Percentiles rank a stretch among this genome's conserved stretches.
Evolutionary conservation across 2,888 invertebrate genomes (phyloP).

Genomic region (Apamea crenata): DNA sequence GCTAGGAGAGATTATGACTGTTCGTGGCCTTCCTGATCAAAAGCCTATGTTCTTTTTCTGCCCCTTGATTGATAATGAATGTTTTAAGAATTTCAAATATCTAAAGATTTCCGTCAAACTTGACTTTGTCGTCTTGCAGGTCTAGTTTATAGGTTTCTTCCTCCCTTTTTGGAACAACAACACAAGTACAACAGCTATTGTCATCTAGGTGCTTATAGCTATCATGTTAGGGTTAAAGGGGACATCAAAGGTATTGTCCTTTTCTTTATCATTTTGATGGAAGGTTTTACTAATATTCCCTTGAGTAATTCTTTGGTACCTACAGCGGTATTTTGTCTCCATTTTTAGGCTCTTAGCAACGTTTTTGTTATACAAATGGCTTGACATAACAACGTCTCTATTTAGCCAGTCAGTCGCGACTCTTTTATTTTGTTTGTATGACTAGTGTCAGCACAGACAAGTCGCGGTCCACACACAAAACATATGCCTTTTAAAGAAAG

Average conservation of each 20-base stretch:
- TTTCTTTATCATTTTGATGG: too few species aligned
- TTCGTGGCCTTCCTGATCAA: neutral
- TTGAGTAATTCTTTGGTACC: neutral
- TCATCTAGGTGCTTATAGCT: neutral
- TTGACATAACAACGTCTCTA: neutral
- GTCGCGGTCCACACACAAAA: constrained; percentile 45
- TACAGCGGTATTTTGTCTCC: neutral
- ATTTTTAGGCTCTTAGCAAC: neutral
- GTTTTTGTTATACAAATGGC: neutral
- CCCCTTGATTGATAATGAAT: neutral
- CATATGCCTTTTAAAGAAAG: constrained; percentile 68
- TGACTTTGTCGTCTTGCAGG: neutral
- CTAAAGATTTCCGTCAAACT: neutral
- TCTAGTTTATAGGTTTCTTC: neutral
- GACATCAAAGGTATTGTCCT: too few species aligned
- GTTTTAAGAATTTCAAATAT: neutral
- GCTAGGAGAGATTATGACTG: neutral
- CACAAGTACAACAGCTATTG: neutral
- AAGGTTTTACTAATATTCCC: too few species aligned
- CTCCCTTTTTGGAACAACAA: neutral
- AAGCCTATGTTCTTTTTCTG: neutral
- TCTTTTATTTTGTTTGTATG: constrained; percentile 32
- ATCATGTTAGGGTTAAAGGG: too few species aligned
- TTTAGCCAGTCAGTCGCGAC: constrained; percentile 16
- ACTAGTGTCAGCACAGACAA: constrained; percentile 34